Base-by-base conservation (phyloP, 2,888 invertebrate genomes). In the Schizaphis graminum region DNA sequence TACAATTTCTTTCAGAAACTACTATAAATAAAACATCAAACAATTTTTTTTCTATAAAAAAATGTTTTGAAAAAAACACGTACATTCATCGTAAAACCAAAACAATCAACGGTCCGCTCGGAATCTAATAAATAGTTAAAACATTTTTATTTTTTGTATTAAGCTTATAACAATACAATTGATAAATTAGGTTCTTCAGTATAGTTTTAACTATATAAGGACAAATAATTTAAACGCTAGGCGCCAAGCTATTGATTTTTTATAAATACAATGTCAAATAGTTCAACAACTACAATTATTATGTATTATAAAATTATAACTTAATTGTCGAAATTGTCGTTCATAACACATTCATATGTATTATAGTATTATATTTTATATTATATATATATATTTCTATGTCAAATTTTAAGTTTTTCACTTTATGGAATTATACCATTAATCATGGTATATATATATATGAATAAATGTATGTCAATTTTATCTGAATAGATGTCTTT, bases 211-310 rank as follows among this genome's bases (percentile, higher is more conserved):
- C 16, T 67, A 35, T 67, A 67, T 49, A 87, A 13, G 21, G n/a
- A 87, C 86, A 16, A 47, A 86, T 47, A 47, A 28, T 28, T 47
- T 86, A 44, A 87, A 47, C 86, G n/a, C 0, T 49, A 16, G 47
- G 47, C 49, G 86, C 86, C 47, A n/a, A n/a, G 28, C n/a, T 87
- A 87, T 87, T 87, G 47, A 49, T 21, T 87, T 49, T 87, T 87
- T 49, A 67, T 35, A 87, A 87, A 87, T 87, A 87, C 16, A 49
- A 87, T 16, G 67, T 16, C 67, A 35, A 67, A 67, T 67, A 67
- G 41, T 84, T n/a, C 47, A 47, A 47, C 47, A n/a, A 47, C n/a
- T 16, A 47, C 16, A 87, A 67, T 67, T n/a, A 67, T n/a, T 67
- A 47, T 47, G 44, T 47, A 67, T 67, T 28, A 57, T 53, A 13